phyloP scores from a whole-genome alignment of 1,140 invertebrate species.

The Drosophila quadrilineata region DNA sequence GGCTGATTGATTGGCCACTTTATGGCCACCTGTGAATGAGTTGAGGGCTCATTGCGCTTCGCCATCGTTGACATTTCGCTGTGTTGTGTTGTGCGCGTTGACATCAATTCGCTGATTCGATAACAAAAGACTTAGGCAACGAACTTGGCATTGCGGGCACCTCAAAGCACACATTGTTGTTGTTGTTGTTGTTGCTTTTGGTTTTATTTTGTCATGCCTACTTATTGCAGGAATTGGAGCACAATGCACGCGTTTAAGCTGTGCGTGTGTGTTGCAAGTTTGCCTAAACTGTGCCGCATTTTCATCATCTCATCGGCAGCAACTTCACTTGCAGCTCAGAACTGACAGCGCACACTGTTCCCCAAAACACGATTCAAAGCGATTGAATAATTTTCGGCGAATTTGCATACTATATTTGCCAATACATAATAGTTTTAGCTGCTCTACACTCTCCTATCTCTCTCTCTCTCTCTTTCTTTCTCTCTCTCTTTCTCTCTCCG shows the following conservation, averaged over 20 bases:
- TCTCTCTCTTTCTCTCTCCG: neutral
- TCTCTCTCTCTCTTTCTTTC: neutral
- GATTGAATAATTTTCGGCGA: conserved; percentile 56
- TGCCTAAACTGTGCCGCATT: conserved; percentile 10
- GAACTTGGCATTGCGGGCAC: conserved; percentile 64
- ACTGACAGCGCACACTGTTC: neutral
- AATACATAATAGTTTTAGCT: conserved; percentile 11
- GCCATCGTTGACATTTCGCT: neutral
- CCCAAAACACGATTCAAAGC: neutral
- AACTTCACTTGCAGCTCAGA: neutral
- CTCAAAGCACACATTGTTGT: conserved; percentile 10
- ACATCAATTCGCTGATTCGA: conserved; percentile 31
- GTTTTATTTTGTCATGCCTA: conserved; percentile 16
- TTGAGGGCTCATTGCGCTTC: conserved; percentile 1
- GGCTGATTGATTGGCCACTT: conserved; percentile 38
- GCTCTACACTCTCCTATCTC: neutral
- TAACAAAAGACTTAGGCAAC: conserved; percentile 51
- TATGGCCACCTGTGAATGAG: conserved; percentile 30
- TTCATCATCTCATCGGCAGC: conserved; percentile 14
- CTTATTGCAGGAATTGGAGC: conserved; percentile 41
- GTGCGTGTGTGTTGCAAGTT: conserved; percentile 24
- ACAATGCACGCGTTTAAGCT: conserved; percentile 23
- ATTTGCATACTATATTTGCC: conserved; percentile 63
- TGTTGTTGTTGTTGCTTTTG: neutral
- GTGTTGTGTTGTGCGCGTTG: conserved; percentile 17